Percentiles rank a stretch among this genome's conserved stretches.
Conservation (phyloP, 1,140 invertebrate species). For the Bombus consobrinus region DNA sequence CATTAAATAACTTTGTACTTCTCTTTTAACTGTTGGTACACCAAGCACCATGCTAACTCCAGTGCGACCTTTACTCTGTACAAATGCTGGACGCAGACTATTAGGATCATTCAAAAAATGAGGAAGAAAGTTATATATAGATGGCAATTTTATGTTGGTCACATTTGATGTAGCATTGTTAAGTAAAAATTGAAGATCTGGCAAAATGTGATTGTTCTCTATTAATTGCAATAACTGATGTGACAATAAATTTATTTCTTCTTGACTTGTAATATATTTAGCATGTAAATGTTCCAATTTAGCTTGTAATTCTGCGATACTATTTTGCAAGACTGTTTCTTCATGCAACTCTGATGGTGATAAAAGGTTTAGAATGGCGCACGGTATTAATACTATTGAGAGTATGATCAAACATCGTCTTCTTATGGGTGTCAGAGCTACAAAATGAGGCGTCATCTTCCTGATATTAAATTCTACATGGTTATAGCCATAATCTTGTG, state of each 20-base stretch:
- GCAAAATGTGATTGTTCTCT: slow-evolving; percentile 76
- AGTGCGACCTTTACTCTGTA: slow-evolving; percentile 88
- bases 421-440: slow-evolving; percentile 71
- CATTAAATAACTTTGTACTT: slow-evolving; percentile 94
- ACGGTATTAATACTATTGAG: slow-evolving; percentile 74
- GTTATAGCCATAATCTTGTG: slow-evolving; percentile 44
- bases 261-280: slow-evolving; percentile 83
- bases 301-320: slow-evolving; percentile 85
- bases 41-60: slow-evolving; percentile 93
- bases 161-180: slow-evolving; percentile 77
- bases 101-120: slow-evolving; percentile 91
- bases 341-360: slow-evolving; percentile 79
- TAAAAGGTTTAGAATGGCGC: slow-evolving; percentile 75
- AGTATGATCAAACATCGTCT: slow-evolving; percentile 76
- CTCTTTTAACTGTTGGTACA: slow-evolving; percentile 94
- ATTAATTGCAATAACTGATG: slow-evolving; percentile 77
- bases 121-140: slow-evolving; percentile 93
- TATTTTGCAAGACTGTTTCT: slow-evolving; percentile 84
- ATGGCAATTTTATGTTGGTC: slow-evolving; percentile 85
- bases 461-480: slow-evolving; percentile 67
- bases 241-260: slow-evolving; percentile 80
- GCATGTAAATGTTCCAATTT: slow-evolving; percentile 84
- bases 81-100: slow-evolving; percentile 90
- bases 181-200: slow-evolving; percentile 77
- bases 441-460: slow-evolving; percentile 74